Evolutionary conservation across 2,888 invertebrate species (phyloP).

Genomic region (Corbicula japonica): DNA sequence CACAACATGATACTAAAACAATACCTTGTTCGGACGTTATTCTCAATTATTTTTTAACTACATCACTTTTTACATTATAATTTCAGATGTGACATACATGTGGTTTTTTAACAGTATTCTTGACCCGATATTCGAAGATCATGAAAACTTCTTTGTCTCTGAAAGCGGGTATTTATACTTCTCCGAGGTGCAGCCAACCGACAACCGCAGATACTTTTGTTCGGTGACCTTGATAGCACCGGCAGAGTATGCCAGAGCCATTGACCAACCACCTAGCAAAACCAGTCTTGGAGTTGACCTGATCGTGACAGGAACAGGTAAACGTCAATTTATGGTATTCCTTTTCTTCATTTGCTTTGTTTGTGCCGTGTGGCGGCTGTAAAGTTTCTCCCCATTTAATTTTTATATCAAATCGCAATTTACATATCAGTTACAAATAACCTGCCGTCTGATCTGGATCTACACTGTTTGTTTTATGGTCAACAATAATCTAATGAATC

Average conservation of each 20-base stretch:
- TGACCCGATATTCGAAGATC: slow-evolving; percentile 97
- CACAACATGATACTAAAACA: no score
- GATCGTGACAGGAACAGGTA: slow-evolving; percentile 74
- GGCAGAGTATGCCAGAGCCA: slow-evolving; percentile 65
- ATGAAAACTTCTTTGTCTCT: slow-evolving; percentile 94
- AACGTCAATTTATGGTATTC: no score
- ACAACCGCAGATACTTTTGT: slow-evolving; percentile 56
- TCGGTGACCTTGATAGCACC: slow-evolving; percentile 47
- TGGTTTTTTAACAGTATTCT: slow-evolving; percentile 97
- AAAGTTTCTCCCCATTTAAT: no score
- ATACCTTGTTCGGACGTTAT: no score
- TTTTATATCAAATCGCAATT: no score
- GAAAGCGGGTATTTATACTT: slow-evolving; percentile 92
- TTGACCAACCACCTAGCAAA: slow-evolving; percentile 70
- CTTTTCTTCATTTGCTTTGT: no score
- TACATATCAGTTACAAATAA: no score
- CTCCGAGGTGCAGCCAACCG: slow-evolving; percentile 60
- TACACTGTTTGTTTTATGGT: no score
- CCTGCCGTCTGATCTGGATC: no score
- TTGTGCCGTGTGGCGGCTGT: no score
- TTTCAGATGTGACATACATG: slow-evolving; percentile 89
- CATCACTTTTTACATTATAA: background rate
- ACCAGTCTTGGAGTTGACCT: slow-evolving; percentile 80
- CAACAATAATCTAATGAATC: no score
- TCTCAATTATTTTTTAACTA: no score